Conservation (phyloP, 2,797 vertebrate genomes). For the Craterocephalus amniculus region DNA sequence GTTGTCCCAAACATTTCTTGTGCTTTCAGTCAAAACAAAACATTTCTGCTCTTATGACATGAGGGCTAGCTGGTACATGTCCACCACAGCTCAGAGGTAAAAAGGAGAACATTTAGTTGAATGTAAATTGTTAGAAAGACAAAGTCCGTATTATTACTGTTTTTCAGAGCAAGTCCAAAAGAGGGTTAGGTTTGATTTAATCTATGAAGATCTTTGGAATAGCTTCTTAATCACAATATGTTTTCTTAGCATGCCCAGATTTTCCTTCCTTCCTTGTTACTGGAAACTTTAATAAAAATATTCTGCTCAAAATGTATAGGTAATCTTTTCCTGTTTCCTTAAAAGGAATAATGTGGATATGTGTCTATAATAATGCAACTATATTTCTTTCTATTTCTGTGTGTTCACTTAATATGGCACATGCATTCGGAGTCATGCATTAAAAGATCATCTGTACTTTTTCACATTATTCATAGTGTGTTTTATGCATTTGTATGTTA, state of each 20-base stretch:
- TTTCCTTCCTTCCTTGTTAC: conserved; percentile 32
- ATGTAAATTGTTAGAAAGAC: too few species aligned
- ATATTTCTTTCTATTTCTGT: conserved; percentile 22
- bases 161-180: too few species aligned
- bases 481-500: conserved; percentile 48
- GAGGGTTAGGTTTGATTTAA: too few species aligned
- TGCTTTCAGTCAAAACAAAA: too few species aligned
- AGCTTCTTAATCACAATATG: conserved; percentile 52
- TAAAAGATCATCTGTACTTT: conserved; percentile 34
- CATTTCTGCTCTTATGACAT: too few species aligned
- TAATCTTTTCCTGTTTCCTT: conserved; percentile 25
- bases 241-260: conserved; percentile 14
- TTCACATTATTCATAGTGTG: conserved; percentile 56
- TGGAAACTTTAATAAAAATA: conserved; percentile 45
- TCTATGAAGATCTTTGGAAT: conserved; percentile 45
- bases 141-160: too few species aligned
- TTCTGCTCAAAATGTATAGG: conserved; percentile 42
- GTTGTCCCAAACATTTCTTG: too few species aligned
- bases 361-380: conserved; percentile 27
- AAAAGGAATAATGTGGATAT: conserved; percentile 21
- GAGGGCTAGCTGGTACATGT: too few species aligned
- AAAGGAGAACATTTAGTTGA: too few species aligned
- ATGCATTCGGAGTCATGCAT: conserved; percentile 35
- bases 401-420: conserved; percentile 22
- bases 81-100: too few species aligned